phyloP scores from a whole-genome alignment of 2,888 invertebrate genomes.

The Augochlorella aurata region DNA sequence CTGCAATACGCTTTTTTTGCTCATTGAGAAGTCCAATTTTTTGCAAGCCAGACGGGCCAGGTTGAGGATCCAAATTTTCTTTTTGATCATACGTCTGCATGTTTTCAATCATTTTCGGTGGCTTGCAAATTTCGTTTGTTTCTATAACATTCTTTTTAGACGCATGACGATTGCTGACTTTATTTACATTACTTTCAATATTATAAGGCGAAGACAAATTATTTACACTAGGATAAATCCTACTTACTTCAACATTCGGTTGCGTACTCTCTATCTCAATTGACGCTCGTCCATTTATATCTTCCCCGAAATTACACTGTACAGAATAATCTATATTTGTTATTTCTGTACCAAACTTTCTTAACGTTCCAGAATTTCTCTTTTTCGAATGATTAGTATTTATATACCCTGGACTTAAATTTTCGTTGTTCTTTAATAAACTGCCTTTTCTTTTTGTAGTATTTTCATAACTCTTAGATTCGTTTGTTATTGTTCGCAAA shows the following conservation, averaged over 20 bases:
- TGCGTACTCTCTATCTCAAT: slow-evolving; percentile 12
- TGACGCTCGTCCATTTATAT: slow-evolving; percentile 12
- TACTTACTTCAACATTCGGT: background rate
- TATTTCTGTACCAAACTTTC: slow-evolving; percentile 72
- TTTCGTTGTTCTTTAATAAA: slow-evolving; percentile 31
- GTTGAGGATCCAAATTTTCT: slow-evolving; percentile 47
- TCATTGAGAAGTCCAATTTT: slow-evolving; percentile 27
- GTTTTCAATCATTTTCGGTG: background rate
- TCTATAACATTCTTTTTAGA: slow-evolving; percentile 46
- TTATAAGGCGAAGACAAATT: slow-evolving; percentile 15
- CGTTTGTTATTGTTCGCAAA: background rate
- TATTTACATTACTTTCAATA: slow-evolving; percentile 60
- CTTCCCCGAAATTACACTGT: slow-evolving; percentile 12
- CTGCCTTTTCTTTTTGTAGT: slow-evolving; percentile 5
- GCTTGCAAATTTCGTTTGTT: slow-evolving; percentile 17
- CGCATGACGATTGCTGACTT: slow-evolving; percentile 38
- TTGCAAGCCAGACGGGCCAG: slow-evolving; percentile 67
- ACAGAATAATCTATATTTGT: slow-evolving; percentile 64
- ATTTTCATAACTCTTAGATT: slow-evolving; percentile 16
- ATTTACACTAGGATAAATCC: background rate
- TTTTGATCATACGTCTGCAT: slow-evolving; percentile 2
- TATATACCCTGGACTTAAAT: background rate
- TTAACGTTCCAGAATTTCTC: slow-evolving; percentile 35
- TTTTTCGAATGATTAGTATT: slow-evolving; percentile 20
- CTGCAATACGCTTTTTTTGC: slow-evolving; percentile 49